Evolutionary conservation across 2,797 vertebrate species (phyloP).

Genomic region (Vultur gryphus): DNA sequence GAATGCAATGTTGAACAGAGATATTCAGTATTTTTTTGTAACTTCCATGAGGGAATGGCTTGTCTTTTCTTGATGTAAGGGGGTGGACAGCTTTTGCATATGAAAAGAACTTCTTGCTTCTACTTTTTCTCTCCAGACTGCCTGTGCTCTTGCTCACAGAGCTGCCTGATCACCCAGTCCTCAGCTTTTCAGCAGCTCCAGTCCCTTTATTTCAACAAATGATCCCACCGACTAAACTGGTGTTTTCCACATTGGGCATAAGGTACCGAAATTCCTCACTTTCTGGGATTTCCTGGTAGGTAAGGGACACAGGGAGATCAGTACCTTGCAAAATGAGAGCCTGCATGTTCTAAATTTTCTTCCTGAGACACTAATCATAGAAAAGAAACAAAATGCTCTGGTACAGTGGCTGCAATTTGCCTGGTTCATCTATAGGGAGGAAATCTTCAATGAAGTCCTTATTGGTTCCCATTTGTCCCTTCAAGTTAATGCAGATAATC

Average conservation of each 20-base stretch:
- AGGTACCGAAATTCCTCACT: accelerated
- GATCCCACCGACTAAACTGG: neutral
- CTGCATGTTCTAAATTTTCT: neutral
- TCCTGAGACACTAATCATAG: neutral
- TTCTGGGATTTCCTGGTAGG: neutral
- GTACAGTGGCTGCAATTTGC: neutral
- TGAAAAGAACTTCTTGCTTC: slow-evolving; percentile 12
- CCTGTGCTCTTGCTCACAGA: neutral
- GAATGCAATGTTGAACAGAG: neutral
- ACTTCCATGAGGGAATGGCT: neutral
- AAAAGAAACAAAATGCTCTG: neutral
- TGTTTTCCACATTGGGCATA: neutral
- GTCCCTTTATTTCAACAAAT: neutral
- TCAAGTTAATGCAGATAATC: neutral
- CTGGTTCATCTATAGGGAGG: neutral
- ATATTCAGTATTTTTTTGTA: neutral
- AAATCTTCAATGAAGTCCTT: neutral
- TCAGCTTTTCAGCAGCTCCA: neutral
- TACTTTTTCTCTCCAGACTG: neutral
- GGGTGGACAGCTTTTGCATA: slow-evolving; percentile 42
- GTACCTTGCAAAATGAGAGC: neutral
- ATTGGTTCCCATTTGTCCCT: neutral
- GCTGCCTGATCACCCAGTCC: neutral
- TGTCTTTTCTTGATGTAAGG: slow-evolving; percentile 33
- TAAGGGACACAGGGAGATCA: neutral